phyloP scores from a whole-genome alignment of 2,888 invertebrate species.

The Eristalis intricaria region DNA sequence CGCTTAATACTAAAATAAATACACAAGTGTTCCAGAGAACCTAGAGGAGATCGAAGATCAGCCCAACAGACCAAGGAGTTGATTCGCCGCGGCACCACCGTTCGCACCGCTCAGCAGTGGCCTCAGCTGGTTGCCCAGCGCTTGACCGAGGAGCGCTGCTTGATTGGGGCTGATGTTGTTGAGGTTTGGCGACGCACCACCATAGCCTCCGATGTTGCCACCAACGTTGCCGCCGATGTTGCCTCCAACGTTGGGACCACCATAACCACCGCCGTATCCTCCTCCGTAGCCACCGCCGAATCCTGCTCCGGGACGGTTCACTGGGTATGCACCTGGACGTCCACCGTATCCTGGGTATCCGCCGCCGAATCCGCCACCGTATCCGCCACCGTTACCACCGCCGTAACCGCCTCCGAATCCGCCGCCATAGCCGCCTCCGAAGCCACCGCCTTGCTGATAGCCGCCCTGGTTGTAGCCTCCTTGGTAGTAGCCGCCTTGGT shows the following conservation, averaged over 20 bases:
- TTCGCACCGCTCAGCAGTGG: slow-evolving; percentile 26
- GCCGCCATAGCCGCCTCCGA: slow-evolving; percentile 13
- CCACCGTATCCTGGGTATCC: slow-evolving; percentile 15
- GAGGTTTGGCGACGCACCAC: slow-evolving; percentile 3
- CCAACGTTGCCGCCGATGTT: not conserved
- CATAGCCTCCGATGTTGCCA: not conserved
- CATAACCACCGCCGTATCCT: slow-evolving; percentile 41
- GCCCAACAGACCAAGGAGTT: slow-evolving; percentile 50
- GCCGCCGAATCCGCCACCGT: slow-evolving; percentile 11
- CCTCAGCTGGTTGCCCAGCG: slow-evolving; percentile 31
- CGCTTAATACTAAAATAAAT: slow-evolving; percentile 53
- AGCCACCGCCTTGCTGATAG: slow-evolving; percentile 12
- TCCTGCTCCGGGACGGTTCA: not conserved
- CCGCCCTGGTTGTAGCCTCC: slow-evolving; percentile 33
- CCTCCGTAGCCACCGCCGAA: slow-evolving; percentile 32
- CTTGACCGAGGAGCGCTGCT: slow-evolving; percentile 67
- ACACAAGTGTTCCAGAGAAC: slow-evolving; percentile 18
- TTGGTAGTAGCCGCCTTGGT: slow-evolving; percentile 4
- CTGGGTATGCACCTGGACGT: not conserved
- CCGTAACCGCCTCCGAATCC: slow-evolving; percentile 6
- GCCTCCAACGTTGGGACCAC: not conserved
- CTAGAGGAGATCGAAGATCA: slow-evolving; percentile 4
- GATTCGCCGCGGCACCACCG: not conserved
- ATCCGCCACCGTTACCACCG: slow-evolving; percentile 4
- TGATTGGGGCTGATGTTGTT: slow-evolving; percentile 71